phyloP scores from a whole-genome alignment of 2,113 vertebrate species.

The Steatornis caripensis region DNA sequence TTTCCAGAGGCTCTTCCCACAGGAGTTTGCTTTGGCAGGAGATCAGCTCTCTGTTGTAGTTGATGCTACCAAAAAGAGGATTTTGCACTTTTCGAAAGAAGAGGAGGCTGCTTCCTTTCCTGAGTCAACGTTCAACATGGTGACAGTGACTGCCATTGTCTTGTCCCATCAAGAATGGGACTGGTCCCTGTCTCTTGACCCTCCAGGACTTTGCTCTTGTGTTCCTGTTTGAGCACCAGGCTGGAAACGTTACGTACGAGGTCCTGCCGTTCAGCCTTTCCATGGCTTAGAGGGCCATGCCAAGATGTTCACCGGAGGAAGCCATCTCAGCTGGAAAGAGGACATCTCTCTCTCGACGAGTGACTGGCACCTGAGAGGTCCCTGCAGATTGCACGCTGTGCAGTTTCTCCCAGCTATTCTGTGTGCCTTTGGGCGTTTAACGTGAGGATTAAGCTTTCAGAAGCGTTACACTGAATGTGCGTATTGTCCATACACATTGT shows the following conservation, averaged over 20 bases:
- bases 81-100: background rate
- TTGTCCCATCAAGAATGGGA: background rate
- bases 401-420: background rate
- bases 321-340: background rate
- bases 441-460: background rate
- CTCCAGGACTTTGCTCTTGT: background rate
- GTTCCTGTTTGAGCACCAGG: background rate
- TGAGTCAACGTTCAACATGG: background rate
- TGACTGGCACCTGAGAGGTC: background rate
- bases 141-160: background rate
- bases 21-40: background rate
- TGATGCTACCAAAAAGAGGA: background rate
- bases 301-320: background rate
- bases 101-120: background rate
- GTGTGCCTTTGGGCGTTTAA: background rate
- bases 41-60: background rate
- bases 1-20: background rate
- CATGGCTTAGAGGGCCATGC: background rate
- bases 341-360: background rate
- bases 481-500: background rate
- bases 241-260: rapidly evolving
- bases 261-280: background rate
- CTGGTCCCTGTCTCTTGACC: background rate
- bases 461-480: rapidly evolving
- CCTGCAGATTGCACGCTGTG: background rate